Conservation (phyloP, 2,113 vertebrate species). For the Mormoops blainvillei region DNA sequence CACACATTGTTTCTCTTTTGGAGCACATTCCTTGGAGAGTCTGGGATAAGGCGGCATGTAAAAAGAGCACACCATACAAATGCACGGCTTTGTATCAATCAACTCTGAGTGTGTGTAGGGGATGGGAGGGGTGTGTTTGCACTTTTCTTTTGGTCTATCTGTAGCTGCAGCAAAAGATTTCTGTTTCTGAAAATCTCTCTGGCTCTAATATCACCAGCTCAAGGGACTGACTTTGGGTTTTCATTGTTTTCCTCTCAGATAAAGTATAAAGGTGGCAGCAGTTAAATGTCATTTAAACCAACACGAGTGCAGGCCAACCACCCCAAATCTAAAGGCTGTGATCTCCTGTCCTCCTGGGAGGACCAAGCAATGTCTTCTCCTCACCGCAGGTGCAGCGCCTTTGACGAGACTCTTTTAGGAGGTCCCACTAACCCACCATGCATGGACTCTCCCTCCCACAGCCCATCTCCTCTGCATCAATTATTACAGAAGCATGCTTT, state of each 20-base stretch:
- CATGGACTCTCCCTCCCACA: neutral
- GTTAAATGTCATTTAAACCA: neutral
- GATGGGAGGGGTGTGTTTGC: too few species aligned
- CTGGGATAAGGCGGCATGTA: neutral
- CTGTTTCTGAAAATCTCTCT: neutral
- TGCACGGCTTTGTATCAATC: neutral
- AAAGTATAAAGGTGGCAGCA: neutral
- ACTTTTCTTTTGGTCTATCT: neutral
- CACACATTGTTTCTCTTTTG: conserved; percentile 48
- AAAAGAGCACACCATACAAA: conserved; percentile 41
- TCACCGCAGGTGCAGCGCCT: neutral
- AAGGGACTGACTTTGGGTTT: neutral
- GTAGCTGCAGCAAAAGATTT: neutral
- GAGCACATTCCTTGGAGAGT: conserved; percentile 35
- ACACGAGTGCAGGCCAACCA: neutral
- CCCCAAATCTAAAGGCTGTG: neutral
- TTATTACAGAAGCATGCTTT: neutral
- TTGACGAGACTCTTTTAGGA: neutral
- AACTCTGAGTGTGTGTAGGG: neutral
- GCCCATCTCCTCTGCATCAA: neutral
- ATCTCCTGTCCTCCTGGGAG: neutral
- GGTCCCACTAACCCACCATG: neutral
- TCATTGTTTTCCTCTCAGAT: neutral
- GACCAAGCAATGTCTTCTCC: neutral
- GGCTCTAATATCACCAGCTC: neutral